Evolutionary conservation across 1,140 invertebrate genomes (phyloP), one percentile per base, ranked within the genome.

Genomic region (Zaprionus nigranus): DNA sequence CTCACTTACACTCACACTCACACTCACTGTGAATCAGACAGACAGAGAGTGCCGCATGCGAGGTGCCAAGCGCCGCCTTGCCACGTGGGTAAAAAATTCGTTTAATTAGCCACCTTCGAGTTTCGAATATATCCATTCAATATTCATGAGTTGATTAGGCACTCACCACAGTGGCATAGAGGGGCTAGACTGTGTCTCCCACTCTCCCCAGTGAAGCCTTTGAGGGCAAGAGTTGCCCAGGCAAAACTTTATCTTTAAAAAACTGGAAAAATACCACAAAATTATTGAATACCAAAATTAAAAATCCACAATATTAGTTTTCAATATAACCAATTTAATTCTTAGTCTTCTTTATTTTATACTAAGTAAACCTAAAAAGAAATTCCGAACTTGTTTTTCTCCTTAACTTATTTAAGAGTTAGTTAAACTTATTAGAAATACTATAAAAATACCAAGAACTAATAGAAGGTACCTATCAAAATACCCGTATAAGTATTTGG

Each of bases 101-200:
- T 62, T 74, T 69, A 74, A 74, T 74, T 74, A 74, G 65, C 65
- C 65, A 36, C 49, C 49, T 53, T 53, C 13, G 13, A 24, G 12
- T 5, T 56, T 11, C 38, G 40, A 34, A 40, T 65, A 40, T 43
- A 65, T 36, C 63, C 53, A 26, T 53, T 54, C 51, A 64, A 38
- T 22, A 36, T 64, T 62, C 28, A 53, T 64, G 30, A 36, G 34
- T 51, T 26, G 17, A 54, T 64, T 64, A 38, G 30, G 46, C 49
- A 38, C 30, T 53, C 20, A 51, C 46, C 46, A 20, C 40, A 46
- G 1, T 1, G 40, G 0, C 40, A 46, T 2, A n/a, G 13, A 17
- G n/a, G 36, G 40, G 2, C n/a, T 7, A 17, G 40, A 46, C 40
- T 46, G 40, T 40, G 15, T 5, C 38, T 5, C 6, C 1, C 40